These are phyloP conservation scores for Mamestra brassicae DNA, from an alignment of 2,888 invertebrate genomes.

Conservation along the genomic window DNA sequence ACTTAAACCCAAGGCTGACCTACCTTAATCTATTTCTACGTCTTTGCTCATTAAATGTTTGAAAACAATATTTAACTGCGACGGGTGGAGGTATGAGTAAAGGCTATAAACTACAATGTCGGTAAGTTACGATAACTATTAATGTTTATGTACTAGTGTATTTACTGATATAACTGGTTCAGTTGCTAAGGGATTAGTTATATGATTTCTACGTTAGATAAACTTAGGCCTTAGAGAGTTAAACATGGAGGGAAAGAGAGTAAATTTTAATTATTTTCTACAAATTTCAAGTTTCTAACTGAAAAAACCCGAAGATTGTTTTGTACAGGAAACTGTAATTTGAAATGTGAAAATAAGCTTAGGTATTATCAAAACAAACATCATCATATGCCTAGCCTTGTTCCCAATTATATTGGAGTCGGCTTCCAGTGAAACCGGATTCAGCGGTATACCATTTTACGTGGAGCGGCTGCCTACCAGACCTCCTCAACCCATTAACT, in stretches of 20 bases:
- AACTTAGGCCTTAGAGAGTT: not conserved
- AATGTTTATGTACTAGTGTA: conserved; percentile 10
- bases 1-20: conserved; percentile 35
- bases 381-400: too few species aligned
- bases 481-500: too few species aligned
- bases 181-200: not conserved
- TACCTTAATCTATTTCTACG: conserved; percentile 50
- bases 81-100: not conserved
- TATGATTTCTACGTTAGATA: too few species aligned
- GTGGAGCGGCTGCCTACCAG: too few species aligned
- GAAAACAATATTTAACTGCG: conserved; percentile 42
- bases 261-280: not conserved
- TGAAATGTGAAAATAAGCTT: too few species aligned
- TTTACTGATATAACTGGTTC: conserved; percentile 8
- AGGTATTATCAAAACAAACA: too few species aligned
- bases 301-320: too few species aligned
- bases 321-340: too few species aligned
- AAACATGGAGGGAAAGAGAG: not conserved
- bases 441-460: too few species aligned
- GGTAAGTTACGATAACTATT: conserved; percentile 13
- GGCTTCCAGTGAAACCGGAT: too few species aligned
- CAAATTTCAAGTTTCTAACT: too few species aligned
- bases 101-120: conserved; percentile 21
- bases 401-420: too few species aligned
- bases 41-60: conserved; percentile 40